A percentile compares a stretch with the other conserved stretches of the same genome.
These are phyloP conservation scores for Leptarthrus brevirostris DNA, from an alignment of 2,888 invertebrate genomes.

Conservation along the genomic window DNA sequence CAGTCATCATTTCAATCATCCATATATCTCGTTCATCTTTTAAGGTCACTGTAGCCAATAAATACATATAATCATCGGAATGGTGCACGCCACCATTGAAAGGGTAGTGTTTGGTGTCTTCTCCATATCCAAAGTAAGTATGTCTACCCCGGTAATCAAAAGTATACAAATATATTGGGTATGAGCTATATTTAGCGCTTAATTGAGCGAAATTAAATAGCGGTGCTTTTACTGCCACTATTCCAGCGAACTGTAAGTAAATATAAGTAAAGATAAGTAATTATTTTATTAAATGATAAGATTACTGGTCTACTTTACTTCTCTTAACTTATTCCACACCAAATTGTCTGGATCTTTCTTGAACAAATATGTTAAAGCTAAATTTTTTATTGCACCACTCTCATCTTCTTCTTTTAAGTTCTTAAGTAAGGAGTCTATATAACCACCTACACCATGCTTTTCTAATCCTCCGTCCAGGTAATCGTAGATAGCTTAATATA, in stretches of 20 bases:
- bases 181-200: conserved; percentile 57
- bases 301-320: no score
- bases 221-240: conserved; percentile 67
- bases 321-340: no score
- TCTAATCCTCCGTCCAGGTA: conserved; percentile 47
- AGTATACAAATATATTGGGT: conserved; percentile 67
- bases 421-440: conserved; percentile 46
- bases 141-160: conserved; percentile 68
- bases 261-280: no score
- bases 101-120: conserved; percentile 65
- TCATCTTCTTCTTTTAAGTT: conserved; percentile 60
- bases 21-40: conserved; percentile 60
- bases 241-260: not conserved
- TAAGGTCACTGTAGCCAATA: conserved; percentile 66
- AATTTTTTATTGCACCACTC: conserved; percentile 61
- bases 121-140: conserved; percentile 67
- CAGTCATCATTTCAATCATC: conserved; percentile 68
- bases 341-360: no score
- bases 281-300: no score
- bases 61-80: conserved; percentile 72
- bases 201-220: conserved; percentile 63
- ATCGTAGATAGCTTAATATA: conserved; percentile 56
- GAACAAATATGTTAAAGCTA: conserved; percentile 65
- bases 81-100: conserved; percentile 71
- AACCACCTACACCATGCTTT: conserved; percentile 44